These are phyloP conservation scores for Lypha dubia DNA, from an alignment of 2,888 invertebrate species.

Conservation along the genomic window DNA sequence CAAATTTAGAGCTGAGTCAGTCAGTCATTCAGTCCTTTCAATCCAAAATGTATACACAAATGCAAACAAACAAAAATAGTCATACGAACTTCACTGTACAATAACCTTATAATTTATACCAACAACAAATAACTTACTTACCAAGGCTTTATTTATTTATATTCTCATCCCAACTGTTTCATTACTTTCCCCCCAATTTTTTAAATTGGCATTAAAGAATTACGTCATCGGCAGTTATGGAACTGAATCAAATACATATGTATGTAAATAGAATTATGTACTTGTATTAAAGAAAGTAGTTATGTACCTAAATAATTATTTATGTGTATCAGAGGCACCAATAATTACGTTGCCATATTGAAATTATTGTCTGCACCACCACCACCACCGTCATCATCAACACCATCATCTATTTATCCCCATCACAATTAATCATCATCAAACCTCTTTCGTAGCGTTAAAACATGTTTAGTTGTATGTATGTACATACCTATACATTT, in stretches of 20 bases:
- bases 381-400: neutral
- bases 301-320: no score
- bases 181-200: constrained; percentile 7
- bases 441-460: neutral
- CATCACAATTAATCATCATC: constrained; percentile 30
- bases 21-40: constrained; percentile 25
- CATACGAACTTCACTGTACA: constrained; percentile 18
- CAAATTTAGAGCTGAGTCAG: neutral
- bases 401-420: neutral
- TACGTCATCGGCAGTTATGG: constrained; percentile 49
- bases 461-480: neutral
- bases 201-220: constrained; percentile 17
- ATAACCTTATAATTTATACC: constrained; percentile 38
- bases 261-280: constrained; percentile 4
- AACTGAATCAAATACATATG: constrained; percentile 3
- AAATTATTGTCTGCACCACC: neutral
- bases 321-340: neutral
- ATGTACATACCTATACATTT: no score
- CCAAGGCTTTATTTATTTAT: constrained; percentile 49
- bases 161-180: neutral
- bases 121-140: constrained; percentile 32
- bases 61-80: neutral
- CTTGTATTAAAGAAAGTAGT: constrained; percentile 11
- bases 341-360: constrained; percentile 26
- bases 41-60: neutral